Conservation (phyloP, 2,113 vertebrate species). For the Takifugu flavidus region DNA sequence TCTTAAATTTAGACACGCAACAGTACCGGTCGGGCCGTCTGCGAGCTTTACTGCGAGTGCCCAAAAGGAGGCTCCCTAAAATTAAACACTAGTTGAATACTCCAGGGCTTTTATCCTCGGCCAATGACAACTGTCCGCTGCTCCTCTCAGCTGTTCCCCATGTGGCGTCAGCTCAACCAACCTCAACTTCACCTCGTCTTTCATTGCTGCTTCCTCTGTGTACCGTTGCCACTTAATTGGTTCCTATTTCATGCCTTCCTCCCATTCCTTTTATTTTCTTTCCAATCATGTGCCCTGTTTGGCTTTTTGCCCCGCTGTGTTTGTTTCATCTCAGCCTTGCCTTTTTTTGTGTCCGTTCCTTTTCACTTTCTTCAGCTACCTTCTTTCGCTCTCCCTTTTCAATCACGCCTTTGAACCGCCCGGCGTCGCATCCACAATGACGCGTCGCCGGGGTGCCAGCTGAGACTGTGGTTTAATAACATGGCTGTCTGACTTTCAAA, state of each 20-base stretch:
- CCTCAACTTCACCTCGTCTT: constrained; percentile 17
- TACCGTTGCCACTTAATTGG: constrained; percentile 8
- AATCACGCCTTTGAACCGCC: constrained; percentile 34
- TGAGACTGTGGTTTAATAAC: constrained; percentile 60
- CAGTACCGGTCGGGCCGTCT: constrained; percentile 45
- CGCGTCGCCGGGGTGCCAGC: constrained; percentile 43
- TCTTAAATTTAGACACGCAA: constrained; percentile 65
- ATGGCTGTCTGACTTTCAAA: constrained; percentile 56
- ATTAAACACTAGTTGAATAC: constrained; percentile 68
- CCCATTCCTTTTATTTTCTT: not conserved
- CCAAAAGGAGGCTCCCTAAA: constrained; percentile 72
- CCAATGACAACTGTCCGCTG: constrained; percentile 71
- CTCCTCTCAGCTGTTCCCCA: constrained; percentile 74
- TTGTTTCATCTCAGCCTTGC: constrained; percentile 1
- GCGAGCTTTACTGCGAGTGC: constrained; percentile 39
- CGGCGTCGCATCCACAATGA: constrained; percentile 40
- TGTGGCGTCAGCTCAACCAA: constrained; percentile 54
- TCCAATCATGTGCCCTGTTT: constrained; percentile 1
- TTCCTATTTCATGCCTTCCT: not conserved
- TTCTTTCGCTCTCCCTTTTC: constrained; percentile 19
- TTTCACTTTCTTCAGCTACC: not conserved
- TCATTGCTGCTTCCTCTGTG: constrained; percentile 24
- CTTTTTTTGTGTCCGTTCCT: constrained; percentile 18
- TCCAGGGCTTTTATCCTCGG: constrained; percentile 71
- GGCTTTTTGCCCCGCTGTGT: not conserved